Evolutionary conservation across 1,140 invertebrate species (phyloP), one percentile per base, ranked within the genome.

Genomic region (Pseudomyrmex cubaensis): DNA sequence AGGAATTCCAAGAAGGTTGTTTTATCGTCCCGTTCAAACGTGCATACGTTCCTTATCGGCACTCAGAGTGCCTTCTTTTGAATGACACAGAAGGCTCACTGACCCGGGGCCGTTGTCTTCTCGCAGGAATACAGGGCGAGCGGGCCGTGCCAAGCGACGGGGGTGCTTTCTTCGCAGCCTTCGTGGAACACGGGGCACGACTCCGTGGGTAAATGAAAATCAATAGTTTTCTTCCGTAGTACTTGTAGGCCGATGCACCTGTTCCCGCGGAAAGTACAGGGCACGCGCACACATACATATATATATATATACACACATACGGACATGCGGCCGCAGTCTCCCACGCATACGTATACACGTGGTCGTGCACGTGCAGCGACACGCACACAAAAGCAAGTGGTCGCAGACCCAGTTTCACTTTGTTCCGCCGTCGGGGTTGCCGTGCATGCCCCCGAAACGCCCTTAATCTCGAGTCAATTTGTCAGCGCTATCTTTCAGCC

Each of bases 151-250:
- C 89, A 90, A 85, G 72, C 74, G 86, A 85, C 66, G 61, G 77
- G 50, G 57, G 56, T 72, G 73, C 69, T 59, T 83, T 15, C 48
- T 25, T 87, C 67, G 72, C 50, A 69, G 67, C 85, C 62, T 73
- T 67, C 73, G 66, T 57, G 73, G 82, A 82, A 61, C 78, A 54
- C 56, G 76, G 74, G 78, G 83, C 80, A 82, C 57, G 70, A 25
- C 67, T 89, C 77, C 46, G 82, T 82, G 44, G 82, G 83, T 90
- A 89, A 91, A 91, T 88, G 90, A 90, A 91, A 91, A 91, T 91
- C 90, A 91, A 91, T 91, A 91, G 74, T 90, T 89, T 91, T 91
- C 90, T 85, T 86, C 76, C 62, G 73, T 87, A 76, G 78, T 87
- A 70, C 69, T 56, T 15, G 46, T 64, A 86, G 89, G 89, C 90